These are phyloP conservation scores for Brachyptera putata DNA, from an alignment of 2,888 invertebrate species.

Conservation along the genomic window DNA sequence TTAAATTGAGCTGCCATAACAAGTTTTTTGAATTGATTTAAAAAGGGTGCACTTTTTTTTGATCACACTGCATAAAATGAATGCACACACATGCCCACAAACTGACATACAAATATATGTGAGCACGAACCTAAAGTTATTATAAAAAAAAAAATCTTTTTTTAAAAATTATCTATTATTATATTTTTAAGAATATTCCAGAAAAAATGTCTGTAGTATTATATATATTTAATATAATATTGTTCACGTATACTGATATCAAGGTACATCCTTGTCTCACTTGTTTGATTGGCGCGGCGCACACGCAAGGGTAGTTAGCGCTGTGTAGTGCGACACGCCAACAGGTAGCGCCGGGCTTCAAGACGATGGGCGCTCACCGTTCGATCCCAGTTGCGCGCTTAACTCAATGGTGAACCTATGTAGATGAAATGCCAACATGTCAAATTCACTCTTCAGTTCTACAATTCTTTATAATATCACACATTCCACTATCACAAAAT, in stretches of 20 bases:
- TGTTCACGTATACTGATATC: constrained; percentile 29
- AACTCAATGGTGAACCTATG: constrained; percentile 17
- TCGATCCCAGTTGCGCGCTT: not conserved
- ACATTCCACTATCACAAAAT: too few relatives aligned
- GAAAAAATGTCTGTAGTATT: constrained; percentile 18
- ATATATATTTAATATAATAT: too few relatives aligned
- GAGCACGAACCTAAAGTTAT: constrained; percentile 10
- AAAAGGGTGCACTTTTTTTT: constrained; percentile 16
- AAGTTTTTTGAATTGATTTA: constrained; percentile 12
- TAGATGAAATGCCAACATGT: constrained; percentile 9
- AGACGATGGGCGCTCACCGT: too few relatives aligned
- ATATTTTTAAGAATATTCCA: constrained; percentile 10
- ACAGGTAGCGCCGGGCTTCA: too few relatives aligned
- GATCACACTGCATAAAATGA: constrained; percentile 19
- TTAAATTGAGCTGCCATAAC: constrained; percentile 14
- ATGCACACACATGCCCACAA: constrained; percentile 10
- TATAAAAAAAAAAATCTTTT: constrained; percentile 11
- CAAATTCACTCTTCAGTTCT: not conserved
- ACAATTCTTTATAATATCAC: too few relatives aligned
- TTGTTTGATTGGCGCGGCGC: constrained; percentile 7
- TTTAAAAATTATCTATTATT: not conserved
- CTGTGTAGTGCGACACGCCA: not conserved
- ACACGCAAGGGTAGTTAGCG: not conserved
- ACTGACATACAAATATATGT: constrained; percentile 17
- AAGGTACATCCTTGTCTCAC: constrained; percentile 18